Conservation (phyloP, 1,140 invertebrate genomes). For the Anadara kagoshimensis region DNA sequence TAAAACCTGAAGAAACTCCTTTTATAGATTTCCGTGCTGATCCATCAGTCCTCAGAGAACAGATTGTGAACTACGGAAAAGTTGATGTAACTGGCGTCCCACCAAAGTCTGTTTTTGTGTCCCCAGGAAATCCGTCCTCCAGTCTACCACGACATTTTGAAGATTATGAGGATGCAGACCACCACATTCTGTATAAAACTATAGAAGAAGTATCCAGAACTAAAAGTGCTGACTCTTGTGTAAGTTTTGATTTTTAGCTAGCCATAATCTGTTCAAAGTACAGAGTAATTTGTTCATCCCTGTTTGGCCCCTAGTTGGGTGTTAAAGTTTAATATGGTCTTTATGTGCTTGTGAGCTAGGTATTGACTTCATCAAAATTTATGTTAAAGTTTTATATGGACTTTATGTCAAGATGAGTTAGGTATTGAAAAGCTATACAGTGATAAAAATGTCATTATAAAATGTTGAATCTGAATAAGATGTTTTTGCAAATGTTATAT, state of each 20-base stretch:
- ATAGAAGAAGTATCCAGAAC: conserved; percentile 54
- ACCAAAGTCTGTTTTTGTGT: conserved; percentile 56
- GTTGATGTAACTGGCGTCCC: conserved; percentile 56
- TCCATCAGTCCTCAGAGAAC: conserved; percentile 50
- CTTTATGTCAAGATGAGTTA: background rate
- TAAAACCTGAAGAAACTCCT: conserved; percentile 65
- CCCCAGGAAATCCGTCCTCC: conserved; percentile 54
- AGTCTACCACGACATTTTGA: conserved; percentile 66
- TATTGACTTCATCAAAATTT: background rate
- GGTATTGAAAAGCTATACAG: background rate
- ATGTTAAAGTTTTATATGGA: background rate
- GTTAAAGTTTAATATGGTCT: no score
- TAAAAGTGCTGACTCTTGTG: conserved; percentile 37
- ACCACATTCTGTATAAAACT: conserved; percentile 67
- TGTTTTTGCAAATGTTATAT: no score
- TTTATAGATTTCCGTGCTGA: conserved; percentile 63
- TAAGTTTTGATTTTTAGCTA: conserved; percentile 31
- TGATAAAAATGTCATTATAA: background rate
- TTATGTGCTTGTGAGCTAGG: background rate
- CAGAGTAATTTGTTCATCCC: background rate
- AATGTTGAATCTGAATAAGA: no score
- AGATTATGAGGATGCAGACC: conserved; percentile 70
- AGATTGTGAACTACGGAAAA: conserved; percentile 65
- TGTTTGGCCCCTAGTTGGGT: background rate
- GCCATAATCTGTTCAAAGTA: background rate